These are phyloP conservation scores for Saxidomus purpurata DNA, from an alignment of 1,140 invertebrate species.

Conservation along the genomic window DNA sequence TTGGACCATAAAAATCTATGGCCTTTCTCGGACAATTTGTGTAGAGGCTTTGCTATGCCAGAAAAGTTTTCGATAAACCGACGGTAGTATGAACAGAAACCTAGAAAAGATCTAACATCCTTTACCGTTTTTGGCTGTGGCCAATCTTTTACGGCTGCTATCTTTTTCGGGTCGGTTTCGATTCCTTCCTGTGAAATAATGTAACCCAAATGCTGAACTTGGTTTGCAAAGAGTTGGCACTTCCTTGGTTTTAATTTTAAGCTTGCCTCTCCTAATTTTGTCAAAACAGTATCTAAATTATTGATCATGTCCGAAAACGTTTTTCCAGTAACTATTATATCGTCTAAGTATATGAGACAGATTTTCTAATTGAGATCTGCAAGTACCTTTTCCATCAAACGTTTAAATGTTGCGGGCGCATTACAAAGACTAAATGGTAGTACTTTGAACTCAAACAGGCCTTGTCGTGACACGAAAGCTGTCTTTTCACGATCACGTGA, in stretches of 20 bases:
- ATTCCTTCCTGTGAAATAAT: neutral
- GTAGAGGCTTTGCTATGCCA: constrained; percentile 63
- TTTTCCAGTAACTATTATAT: constrained; percentile 8
- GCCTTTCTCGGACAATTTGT: constrained; percentile 65
- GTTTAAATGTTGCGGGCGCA: constrained; percentile 47
- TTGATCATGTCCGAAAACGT: constrained; percentile 19
- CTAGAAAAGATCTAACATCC: constrained; percentile 76
- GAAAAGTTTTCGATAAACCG: constrained; percentile 73
- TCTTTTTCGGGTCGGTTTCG: constrained; percentile 70
- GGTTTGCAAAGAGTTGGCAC: neutral
- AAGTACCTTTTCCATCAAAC: constrained; percentile 17
- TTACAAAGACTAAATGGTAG: constrained; percentile 77
- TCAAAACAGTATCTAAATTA: neutral
- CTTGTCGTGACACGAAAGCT: constrained; percentile 56
- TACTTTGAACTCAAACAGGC: constrained; percentile 67
- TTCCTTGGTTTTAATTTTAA: constrained; percentile 32
- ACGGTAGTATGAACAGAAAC: constrained; percentile 75
- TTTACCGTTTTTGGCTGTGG: constrained; percentile 74
- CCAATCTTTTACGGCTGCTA: constrained; percentile 71
- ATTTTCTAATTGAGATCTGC: constrained; percentile 16
- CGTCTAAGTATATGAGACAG: constrained; percentile 18
- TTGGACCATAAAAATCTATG: constrained; percentile 67
- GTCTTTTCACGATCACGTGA: constrained; percentile 14
- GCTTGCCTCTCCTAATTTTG: neutral
- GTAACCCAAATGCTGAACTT: constrained; percentile 1